Percentiles rank a stretch among this genome's conserved stretches.
These are phyloP conservation scores for Helicoverpa armigera DNA, from an alignment of 1,140 invertebrate species.

Conservation along the genomic window DNA sequence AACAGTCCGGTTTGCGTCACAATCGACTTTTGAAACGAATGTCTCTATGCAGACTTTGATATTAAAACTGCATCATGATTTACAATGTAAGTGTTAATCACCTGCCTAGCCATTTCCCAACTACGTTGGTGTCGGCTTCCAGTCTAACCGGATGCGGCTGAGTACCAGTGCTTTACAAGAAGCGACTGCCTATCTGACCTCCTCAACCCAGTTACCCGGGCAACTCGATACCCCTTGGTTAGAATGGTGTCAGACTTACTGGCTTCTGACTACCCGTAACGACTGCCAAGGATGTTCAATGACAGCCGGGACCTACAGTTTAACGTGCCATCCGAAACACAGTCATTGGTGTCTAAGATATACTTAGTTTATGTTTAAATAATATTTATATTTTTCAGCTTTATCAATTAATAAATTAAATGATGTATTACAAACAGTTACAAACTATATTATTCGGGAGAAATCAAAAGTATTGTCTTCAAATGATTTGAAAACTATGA, in stretches of 20 bases:
- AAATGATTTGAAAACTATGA: constrained; percentile 30
- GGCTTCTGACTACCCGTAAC: too few species aligned
- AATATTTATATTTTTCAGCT: constrained; percentile 19
- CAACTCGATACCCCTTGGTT: too few species aligned
- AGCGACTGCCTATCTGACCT: too few species aligned
- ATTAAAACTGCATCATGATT: constrained; percentile 45
- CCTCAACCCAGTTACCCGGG: too few species aligned
- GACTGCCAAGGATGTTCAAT: too few species aligned
- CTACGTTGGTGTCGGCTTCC: too few species aligned
- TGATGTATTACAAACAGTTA: not conserved
- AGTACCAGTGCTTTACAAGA: too few species aligned
- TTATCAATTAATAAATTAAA: constrained; percentile 30
- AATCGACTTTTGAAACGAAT: not conserved
- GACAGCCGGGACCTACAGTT: too few species aligned
- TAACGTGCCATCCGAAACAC: too few species aligned
- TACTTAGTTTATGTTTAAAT: not conserved
- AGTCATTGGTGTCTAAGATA: not conserved
- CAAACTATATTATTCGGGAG: not conserved
- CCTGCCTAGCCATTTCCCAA: too few species aligned
- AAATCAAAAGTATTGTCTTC: not conserved
- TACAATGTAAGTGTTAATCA: constrained; percentile 43
- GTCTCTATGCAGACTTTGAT: constrained; percentile 37
- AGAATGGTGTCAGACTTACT: too few species aligned
- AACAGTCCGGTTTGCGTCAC: not conserved
- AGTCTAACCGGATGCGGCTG: too few species aligned